Percentiles rank a stretch among this genome's conserved stretches.
Evolutionary conservation across 2,888 invertebrate species (phyloP).

Genomic region (Selenia dentaria): DNA sequence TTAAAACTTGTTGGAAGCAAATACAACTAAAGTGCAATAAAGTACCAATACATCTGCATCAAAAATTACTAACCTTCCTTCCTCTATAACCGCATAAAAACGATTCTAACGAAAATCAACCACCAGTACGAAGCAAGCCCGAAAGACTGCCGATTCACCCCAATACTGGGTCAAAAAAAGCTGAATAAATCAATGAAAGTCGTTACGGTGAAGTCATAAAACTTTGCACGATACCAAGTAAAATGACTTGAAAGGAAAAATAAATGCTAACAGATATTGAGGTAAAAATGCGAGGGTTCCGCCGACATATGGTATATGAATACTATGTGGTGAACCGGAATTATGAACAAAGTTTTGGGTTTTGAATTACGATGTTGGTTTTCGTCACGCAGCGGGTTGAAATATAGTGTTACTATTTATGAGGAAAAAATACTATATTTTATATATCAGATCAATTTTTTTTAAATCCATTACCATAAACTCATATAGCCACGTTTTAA

Average conservation of each 20-base stretch:
- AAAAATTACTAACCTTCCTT: conserved; percentile 7
- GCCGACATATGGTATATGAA: conserved; percentile 21
- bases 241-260: conserved; percentile 48
- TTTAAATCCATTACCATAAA: too few species aligned
- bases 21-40: too few species aligned
- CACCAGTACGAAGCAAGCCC: conserved; percentile 48
- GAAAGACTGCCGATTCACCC: conserved; percentile 43
- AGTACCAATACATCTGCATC: too few species aligned
- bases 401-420: conserved; percentile 2
- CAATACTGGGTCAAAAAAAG: conserved; percentile 42
- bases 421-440: too few species aligned
- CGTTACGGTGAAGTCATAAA: conserved; percentile 57
- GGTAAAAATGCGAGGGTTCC: conserved; percentile 40
- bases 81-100: conserved; percentile 5
- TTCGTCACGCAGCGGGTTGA: conserved; percentile 7
- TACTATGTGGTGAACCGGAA: conserved; percentile 1
- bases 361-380: neutral
- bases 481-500: too few species aligned
- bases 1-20: too few species aligned
- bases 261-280: conserved; percentile 26
- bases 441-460: too few species aligned
- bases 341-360: conserved; percentile 10
- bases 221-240: conserved; percentile 59
- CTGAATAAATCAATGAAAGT: conserved; percentile 54
- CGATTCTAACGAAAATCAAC: conserved; percentile 31